phyloP scores from a whole-genome alignment of 2,113 vertebrate species.

The Mungos mungo region DNA sequence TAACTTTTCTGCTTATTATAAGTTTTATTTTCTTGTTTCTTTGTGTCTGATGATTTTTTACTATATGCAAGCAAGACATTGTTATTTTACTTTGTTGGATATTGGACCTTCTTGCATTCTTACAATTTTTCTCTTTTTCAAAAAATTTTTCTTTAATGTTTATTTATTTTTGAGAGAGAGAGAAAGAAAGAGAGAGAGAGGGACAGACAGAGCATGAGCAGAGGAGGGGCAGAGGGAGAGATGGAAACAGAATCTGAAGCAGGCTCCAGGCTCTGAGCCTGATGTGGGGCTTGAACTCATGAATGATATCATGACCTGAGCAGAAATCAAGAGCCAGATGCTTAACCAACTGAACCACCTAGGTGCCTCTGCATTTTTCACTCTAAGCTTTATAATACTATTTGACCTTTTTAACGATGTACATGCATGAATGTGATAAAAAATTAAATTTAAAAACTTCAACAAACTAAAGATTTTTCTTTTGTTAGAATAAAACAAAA shows the following conservation, averaged over 20 bases:
- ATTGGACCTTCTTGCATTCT: neutral
- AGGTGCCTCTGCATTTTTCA: neutral
- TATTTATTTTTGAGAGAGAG: too few relatives aligned
- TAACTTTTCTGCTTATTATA: neutral
- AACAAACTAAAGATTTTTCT: neutral
- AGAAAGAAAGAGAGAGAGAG: too few relatives aligned
- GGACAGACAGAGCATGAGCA: too few relatives aligned
- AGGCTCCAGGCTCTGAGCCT: too few relatives aligned
- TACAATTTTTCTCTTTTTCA: neutral
- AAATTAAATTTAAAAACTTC: neutral
- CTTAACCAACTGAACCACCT: too few relatives aligned
- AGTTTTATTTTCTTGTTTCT: neutral
- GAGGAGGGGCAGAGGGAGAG: too few relatives aligned
- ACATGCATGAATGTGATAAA: neutral
- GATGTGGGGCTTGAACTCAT: too few relatives aligned
- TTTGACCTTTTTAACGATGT: neutral
- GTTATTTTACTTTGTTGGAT: neutral
- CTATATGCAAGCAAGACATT: neutral
- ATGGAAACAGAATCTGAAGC: too few relatives aligned
- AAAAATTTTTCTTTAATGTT: too few relatives aligned
- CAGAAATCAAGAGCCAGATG: too few relatives aligned
- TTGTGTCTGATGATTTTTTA: neutral
- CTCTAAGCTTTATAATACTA: neutral
- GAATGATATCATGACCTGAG: too few relatives aligned
- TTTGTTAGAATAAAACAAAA: constrained; percentile 3